Conservation (phyloP, 2,113 vertebrate species). For the Oryzias melastigma region DNA sequence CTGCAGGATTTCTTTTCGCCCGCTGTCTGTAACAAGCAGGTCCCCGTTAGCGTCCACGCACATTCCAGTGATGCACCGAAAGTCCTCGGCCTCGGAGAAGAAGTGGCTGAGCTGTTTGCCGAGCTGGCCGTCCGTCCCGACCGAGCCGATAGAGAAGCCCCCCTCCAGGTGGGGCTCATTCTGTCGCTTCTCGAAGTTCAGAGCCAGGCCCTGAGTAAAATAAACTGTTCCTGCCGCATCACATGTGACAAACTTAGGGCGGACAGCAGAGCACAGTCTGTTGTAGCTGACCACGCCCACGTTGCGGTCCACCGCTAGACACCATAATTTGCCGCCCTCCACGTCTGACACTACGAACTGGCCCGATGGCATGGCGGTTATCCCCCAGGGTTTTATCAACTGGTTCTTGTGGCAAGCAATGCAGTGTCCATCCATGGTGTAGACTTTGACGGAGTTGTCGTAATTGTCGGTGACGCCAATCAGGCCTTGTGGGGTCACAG, state of each 20-base stretch:
- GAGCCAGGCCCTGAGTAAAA: constrained; percentile 94
- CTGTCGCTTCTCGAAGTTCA: constrained; percentile 93
- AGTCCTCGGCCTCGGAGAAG: constrained; percentile 94
- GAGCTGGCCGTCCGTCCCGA: constrained; percentile 88
- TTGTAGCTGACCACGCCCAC: constrained; percentile 92
- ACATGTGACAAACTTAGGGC: constrained; percentile 96
- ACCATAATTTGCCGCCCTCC: constrained; percentile 96
- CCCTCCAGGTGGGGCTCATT: constrained; percentile 94
- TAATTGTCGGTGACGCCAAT: constrained; percentile 96
- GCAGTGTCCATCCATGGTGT: constrained; percentile 92
- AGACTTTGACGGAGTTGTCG: constrained; percentile 95
- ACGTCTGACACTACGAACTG: constrained; percentile 97
- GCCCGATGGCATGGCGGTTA: constrained; percentile 89
- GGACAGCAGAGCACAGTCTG: constrained; percentile 89
- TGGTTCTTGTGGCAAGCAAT: constrained; percentile 94
- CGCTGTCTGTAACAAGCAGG: constrained; percentile 93
- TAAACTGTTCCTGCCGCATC: constrained; percentile 91
- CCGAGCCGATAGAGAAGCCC: constrained; percentile 93
- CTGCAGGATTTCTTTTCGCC: constrained; percentile 92
- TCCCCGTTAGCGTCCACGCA: constrained; percentile 93
- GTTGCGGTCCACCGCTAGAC: constrained; percentile 89
- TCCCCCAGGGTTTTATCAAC: constrained; percentile 96
- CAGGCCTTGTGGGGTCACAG: constrained; percentile 91
- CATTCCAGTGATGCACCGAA: constrained; percentile 98
- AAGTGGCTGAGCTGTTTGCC: constrained; percentile 96